These are phyloP conservation scores for Microtus richardsoni DNA, from an alignment of 2,113 vertebrate species.

Conservation along the genomic window DNA sequence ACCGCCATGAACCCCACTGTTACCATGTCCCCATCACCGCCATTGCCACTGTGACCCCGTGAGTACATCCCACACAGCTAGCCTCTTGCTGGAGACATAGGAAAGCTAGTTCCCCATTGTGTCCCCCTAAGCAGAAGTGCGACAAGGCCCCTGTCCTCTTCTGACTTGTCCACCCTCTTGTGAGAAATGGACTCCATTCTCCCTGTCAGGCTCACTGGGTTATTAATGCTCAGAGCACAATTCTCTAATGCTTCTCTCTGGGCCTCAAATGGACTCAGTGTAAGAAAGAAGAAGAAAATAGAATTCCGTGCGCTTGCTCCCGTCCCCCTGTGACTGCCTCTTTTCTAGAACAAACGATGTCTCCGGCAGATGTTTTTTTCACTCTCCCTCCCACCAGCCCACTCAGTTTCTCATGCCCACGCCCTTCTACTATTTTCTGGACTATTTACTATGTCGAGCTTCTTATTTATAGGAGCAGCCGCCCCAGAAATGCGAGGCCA, in stretches of 20 bases:
- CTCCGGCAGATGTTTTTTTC: constrained; percentile 13
- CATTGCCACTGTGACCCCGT: neutral
- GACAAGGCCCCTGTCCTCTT: neutral
- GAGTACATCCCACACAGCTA: neutral
- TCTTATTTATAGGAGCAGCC: constrained; percentile 27
- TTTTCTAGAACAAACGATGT: constrained; percentile 4
- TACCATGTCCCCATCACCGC: neutral
- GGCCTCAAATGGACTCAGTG: neutral
- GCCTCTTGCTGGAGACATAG: neutral
- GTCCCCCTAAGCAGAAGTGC: neutral
- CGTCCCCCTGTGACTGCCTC: neutral
- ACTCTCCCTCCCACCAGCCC: neutral
- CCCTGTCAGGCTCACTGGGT: neutral
- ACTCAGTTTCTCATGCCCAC: neutral
- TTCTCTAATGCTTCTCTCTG: neutral
- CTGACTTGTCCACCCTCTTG: neutral
- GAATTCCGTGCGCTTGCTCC: neutral
- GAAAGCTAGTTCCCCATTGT: neutral
- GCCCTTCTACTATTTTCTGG: constrained; percentile 32
- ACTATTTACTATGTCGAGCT: constrained; percentile 22
- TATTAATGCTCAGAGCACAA: constrained; percentile 20
- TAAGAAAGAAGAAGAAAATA: neutral
- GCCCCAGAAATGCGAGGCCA: neutral
- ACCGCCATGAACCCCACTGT: neutral
- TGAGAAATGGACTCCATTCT: neutral